Percentiles rank a stretch among this genome's conserved stretches.
Conservation (phyloP, 2,888 invertebrate species). For the Ceratothoa steindachneri region DNA sequence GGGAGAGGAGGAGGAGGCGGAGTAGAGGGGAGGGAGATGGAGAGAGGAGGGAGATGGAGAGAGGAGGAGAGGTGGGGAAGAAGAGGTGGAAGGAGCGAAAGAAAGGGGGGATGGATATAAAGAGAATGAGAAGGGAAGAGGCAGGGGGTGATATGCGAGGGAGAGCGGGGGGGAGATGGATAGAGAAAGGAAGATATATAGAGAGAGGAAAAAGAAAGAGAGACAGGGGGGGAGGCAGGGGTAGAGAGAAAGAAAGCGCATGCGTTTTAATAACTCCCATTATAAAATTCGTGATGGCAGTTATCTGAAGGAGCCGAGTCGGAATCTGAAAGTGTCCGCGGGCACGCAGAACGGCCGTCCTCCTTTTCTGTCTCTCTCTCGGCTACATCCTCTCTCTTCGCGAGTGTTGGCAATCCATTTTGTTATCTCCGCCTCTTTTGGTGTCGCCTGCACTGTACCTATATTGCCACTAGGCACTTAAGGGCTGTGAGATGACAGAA, state of each 20-base stretch:
- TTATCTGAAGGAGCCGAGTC: neutral
- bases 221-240: too few relatives aligned
- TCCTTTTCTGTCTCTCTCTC: slow-evolving; percentile 8
- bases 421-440: too few relatives aligned
- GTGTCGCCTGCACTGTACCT: too few relatives aligned
- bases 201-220: neutral
- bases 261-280: neutral
- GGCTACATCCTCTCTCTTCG: neutral
- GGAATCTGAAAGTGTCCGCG: neutral
- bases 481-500: too few relatives aligned
- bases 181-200: neutral
- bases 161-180: neutral
- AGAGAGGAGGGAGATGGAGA: slow-evolving; percentile 21
- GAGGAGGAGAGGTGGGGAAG: neutral
- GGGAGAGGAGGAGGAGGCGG: neutral
- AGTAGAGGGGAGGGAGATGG: slow-evolving; percentile 17
- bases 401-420: too few relatives aligned
- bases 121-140: neutral
- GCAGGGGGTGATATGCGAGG: neutral
- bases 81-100: neutral
- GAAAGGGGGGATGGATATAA: neutral
- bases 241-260: neutral
- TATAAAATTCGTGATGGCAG: neutral
- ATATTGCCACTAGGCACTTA: too few relatives aligned
- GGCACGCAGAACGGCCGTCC: neutral